These are phyloP conservation scores for Tetheella fluctuosa DNA, from an alignment of 2,888 invertebrate genomes.

Conservation along the genomic window DNA sequence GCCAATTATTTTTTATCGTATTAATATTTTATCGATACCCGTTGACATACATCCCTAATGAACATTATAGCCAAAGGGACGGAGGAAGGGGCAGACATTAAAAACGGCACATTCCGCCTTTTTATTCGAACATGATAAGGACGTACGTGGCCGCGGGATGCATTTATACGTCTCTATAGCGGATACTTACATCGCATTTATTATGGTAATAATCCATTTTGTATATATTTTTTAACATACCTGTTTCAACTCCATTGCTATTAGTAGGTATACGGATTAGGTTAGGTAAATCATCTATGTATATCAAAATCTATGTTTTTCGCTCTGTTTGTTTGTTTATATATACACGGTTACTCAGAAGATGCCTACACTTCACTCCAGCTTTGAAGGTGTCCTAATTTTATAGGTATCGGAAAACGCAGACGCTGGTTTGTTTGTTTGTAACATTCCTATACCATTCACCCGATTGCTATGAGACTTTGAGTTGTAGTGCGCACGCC, in stretches of 20 bases:
- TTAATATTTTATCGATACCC: slow-evolving; percentile 16
- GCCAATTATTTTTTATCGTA: background rate
- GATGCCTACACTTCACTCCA: no score
- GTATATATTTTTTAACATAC: slow-evolving; percentile 10
- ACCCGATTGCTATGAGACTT: no score
- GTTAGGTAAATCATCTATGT: no score
- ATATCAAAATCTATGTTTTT: no score
- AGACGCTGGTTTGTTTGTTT: no score
- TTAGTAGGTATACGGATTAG: no score
- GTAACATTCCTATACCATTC: no score
- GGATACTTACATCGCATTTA: slow-evolving; percentile 30
- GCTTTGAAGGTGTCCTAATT: no score
- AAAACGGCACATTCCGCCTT: slow-evolving; percentile 60
- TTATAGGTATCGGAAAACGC: no score
- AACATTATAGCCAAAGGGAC: slow-evolving; percentile 50
- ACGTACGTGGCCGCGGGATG: slow-evolving; percentile 44
- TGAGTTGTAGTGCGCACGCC: no score
- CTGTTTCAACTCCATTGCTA: background rate
- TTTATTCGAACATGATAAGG: slow-evolving; percentile 66
- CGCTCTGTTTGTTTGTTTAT: no score
- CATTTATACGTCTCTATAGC: slow-evolving; percentile 37
- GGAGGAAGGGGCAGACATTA: slow-evolving; percentile 62
- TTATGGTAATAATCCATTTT: slow-evolving; percentile 15
- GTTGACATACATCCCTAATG: slow-evolving; percentile 34
- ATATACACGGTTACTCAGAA: no score